Percentiles rank a stretch among this genome's conserved stretches.
Conservation (phyloP, 1,140 invertebrate species). For the Zophobas atratus region DNA sequence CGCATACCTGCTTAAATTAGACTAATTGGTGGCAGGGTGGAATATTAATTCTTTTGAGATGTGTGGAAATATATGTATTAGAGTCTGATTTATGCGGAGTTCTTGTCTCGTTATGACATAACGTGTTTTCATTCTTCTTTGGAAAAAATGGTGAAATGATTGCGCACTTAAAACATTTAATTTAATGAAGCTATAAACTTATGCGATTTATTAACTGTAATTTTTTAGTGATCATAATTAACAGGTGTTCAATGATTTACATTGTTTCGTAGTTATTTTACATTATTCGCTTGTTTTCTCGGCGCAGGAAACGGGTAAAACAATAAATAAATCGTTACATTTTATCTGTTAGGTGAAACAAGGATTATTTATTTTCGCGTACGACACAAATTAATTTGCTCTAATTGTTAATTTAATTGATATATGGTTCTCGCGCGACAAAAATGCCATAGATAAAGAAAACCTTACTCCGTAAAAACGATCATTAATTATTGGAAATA, state of each 20-base stretch:
- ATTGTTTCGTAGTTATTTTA: slow-evolving; percentile 28
- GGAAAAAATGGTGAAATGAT: slow-evolving; percentile 20
- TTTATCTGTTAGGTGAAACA: slow-evolving; percentile 24
- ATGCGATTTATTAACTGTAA: slow-evolving; percentile 19
- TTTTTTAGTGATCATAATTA: slow-evolving; percentile 39
- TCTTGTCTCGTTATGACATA: slow-evolving; percentile 14
- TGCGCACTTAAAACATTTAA: slow-evolving; percentile 32
- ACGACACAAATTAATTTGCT: slow-evolving; percentile 24
- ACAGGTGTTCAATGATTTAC: slow-evolving; percentile 42
- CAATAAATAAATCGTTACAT: slow-evolving; percentile 12
- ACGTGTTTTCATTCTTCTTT: slow-evolving; percentile 38
- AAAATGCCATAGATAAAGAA: slow-evolving; percentile 24
- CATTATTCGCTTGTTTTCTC: slow-evolving; percentile 4
- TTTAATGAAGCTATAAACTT: slow-evolving; percentile 40
- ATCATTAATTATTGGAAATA: slow-evolving; percentile 29
- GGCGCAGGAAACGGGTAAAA: slow-evolving; percentile 2
- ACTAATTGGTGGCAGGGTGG: slow-evolving; percentile 35
- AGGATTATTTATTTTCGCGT: slow-evolving; percentile 27
- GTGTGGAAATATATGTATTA: slow-evolving; percentile 18
- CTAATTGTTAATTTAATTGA: slow-evolving; percentile 36
- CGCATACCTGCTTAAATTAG: slow-evolving; percentile 40
- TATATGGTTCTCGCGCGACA: slow-evolving; percentile 21
- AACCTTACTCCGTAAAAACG: slow-evolving; percentile 28
- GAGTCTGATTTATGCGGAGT: neutral
- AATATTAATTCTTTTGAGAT: slow-evolving; percentile 28